phyloP scores from a whole-genome alignment of 2,797 vertebrate species.

The Coregonus suidteri region DNA sequence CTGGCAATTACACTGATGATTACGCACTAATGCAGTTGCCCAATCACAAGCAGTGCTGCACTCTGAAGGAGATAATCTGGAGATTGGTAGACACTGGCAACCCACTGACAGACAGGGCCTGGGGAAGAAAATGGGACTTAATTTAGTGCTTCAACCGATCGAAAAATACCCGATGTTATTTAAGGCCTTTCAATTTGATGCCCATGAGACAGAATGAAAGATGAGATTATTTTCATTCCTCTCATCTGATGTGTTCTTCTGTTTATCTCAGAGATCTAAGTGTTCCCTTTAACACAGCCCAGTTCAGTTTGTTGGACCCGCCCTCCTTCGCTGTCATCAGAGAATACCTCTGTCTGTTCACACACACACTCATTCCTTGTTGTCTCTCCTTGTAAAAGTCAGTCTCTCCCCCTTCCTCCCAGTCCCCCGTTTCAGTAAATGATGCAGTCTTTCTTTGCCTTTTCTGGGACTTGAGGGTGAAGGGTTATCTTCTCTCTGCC shows the following conservation, averaged over 20 bases:
- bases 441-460: slow-evolving; percentile 45
- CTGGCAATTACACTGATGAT: slow-evolving; percentile 20
- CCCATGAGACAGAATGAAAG: slow-evolving; percentile 62
- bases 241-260: slow-evolving; percentile 36
- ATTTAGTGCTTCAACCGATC: slow-evolving; percentile 56
- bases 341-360: slow-evolving; percentile 32
- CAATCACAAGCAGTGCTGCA: slow-evolving; percentile 26
- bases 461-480: slow-evolving; percentile 13
- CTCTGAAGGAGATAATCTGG: slow-evolving; percentile 32
- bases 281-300: not conserved
- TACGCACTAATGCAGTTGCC: slow-evolving; percentile 54
- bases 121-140: slow-evolving; percentile 50
- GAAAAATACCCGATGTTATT: slow-evolving; percentile 45
- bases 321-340: slow-evolving; percentile 18
- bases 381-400: slow-evolving; percentile 53
- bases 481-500: not conserved
- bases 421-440: slow-evolving; percentile 32
- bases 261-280: slow-evolving; percentile 20
- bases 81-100: slow-evolving; percentile 62
- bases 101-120: slow-evolving; percentile 56
- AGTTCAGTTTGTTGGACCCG: not conserved
- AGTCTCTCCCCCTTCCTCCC: slow-evolving; percentile 28
- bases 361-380: slow-evolving; percentile 26
- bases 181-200: slow-evolving; percentile 62
- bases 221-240: slow-evolving; percentile 45